phyloP scores from a whole-genome alignment of 2,888 invertebrate genomes.

The Drosophila neotestacea region DNA sequence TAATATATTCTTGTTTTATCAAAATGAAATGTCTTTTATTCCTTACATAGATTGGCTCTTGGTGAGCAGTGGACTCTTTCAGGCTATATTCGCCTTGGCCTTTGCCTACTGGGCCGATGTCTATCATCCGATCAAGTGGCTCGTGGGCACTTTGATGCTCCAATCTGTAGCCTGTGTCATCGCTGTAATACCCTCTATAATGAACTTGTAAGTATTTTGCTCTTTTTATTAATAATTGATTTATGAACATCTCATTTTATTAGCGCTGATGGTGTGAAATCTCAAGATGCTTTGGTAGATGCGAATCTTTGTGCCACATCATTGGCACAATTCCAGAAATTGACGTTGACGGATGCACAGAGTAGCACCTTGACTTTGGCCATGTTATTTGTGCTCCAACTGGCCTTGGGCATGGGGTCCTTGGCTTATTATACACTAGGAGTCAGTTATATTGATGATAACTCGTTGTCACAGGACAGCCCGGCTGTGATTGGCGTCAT shows the following conservation, averaged over 20 bases:
- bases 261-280: conserved; percentile 64
- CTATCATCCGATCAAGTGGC: conserved; percentile 87
- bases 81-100: conserved; percentile 86
- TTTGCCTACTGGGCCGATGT: conserved; percentile 87
- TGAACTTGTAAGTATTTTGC: conserved; percentile 83
- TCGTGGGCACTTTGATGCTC: conserved; percentile 86
- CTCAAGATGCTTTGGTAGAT: conserved; percentile 49
- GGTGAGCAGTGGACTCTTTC: conserved; percentile 86
- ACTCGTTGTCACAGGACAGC: conserved; percentile 86
- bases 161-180: conserved; percentile 86
- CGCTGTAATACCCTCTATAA: conserved; percentile 87
- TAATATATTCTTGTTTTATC: background rate
- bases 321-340: conserved; percentile 52
- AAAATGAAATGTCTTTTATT: background rate
- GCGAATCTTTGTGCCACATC: conserved; percentile 73
- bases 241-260: background rate
- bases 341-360: conserved; percentile 69
- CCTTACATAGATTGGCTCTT: conserved; percentile 87
- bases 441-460: conserved; percentile 88
- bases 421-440: conserved; percentile 87
- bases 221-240: background rate
- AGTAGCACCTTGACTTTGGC: conserved; percentile 84
- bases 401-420: conserved; percentile 85
- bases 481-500: conserved; percentile 85
- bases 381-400: conserved; percentile 86